Conservation (phyloP, 2,888 invertebrate genomes). For the Dicyrtoma fusca region DNA sequence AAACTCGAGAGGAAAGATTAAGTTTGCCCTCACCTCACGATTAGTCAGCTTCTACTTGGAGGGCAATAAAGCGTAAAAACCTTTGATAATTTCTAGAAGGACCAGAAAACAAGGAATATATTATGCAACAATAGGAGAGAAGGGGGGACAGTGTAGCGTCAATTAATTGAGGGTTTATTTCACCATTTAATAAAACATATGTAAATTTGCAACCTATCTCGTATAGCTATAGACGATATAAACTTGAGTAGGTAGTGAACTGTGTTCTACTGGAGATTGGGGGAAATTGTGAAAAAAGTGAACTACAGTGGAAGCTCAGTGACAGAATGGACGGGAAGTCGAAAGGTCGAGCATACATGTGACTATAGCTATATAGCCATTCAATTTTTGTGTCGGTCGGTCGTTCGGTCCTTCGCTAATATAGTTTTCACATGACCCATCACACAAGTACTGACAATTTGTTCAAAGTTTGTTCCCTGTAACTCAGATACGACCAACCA, state of each 20-base stretch:
- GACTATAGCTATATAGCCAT: too few species aligned
- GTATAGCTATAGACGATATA: too few species aligned
- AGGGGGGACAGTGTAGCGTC: too few species aligned
- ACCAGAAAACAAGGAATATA: not conserved
- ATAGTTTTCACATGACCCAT: constrained; percentile 33
- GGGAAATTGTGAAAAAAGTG: not conserved
- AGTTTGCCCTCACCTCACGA: constrained; percentile 31
- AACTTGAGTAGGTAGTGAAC: too few species aligned
- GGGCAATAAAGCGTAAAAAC: not conserved
- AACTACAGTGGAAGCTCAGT: not conserved
- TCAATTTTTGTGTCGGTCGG: not conserved
- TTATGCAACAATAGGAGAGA: too few species aligned
- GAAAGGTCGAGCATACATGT: not conserved
- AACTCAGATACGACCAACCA: too few species aligned
- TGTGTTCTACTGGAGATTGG: too few species aligned
- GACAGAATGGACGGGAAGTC: constrained; percentile 4
- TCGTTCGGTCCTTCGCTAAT: constrained; percentile 1
- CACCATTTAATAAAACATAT: too few species aligned
- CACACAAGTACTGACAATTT: constrained; percentile 4
- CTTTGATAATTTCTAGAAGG: not conserved
- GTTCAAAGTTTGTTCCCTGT: not conserved
- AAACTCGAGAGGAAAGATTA: constrained; percentile 31
- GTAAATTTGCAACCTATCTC: too few species aligned
- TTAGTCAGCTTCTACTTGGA: constrained; percentile 3
- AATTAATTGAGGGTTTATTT: too few species aligned